Evolutionary conservation across 2,113 vertebrate genomes (phyloP), one percentile per base, ranked within the genome.

Genomic region (Mandrillus leucophaeus): DNA sequence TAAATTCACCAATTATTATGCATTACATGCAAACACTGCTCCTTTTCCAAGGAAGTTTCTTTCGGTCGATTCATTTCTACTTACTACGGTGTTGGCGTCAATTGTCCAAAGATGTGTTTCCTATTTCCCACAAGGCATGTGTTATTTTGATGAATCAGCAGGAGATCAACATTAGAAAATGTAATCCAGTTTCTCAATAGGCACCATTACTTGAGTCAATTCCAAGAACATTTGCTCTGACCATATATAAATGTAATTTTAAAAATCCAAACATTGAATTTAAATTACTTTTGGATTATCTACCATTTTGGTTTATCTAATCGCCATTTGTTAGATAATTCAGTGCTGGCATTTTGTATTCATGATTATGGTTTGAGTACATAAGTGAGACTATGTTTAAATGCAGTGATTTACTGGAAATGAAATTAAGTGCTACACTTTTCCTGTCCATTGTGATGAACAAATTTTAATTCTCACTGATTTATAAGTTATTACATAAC

Each of bases 221-320:
- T 96, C 38, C 22, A 90, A 87, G 43, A 93, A 82, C 12, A 73
- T 96, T 93, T 73, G 38, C 52, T 95, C 75, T 94, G 70, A 17
- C 32, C 66, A 80, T 81, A 82, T 50, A 86, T 70, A 97, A 87
- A 64, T 94, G 66, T 87, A 64, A 52, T 76, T 64, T 57, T 1
- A 27, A 95, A 92, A 96, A 81, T 79, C 20, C 48, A 95, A 88
- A 70, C 48, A 88, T 78, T 23, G 4, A 93, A 84, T 90, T 83
- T 93, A 94, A 96, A 93, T 96, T 97, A 68, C n/a, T 96, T 94
- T 95, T 73, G 59, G 82, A 85, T 96, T 95, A 89, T 52, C 52
- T 95, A 87, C 22, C 32, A 84, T 76, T 97, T 87, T 91, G 30
- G 12, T 81, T 95, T 95, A 57, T 95, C 70, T 52, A 78, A 59